Evolutionary conservation across 2,888 invertebrate genomes (phyloP), one percentile per base, ranked within the genome.

Genomic region (Drosophila quinaria): DNA sequence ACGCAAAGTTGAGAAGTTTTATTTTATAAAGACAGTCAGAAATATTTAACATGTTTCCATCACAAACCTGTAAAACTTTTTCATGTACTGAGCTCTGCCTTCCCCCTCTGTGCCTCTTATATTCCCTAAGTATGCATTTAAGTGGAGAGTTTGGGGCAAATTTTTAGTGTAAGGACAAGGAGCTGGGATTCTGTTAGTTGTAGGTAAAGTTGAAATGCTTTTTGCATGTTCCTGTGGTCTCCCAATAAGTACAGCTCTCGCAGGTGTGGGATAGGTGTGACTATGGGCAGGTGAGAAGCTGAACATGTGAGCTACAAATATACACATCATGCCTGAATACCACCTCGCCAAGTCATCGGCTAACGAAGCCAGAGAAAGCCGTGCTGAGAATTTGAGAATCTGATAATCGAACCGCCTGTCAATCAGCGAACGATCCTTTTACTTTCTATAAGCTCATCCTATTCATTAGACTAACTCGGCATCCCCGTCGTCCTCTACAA

Each of bases 141-240:
- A 33, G 13, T 46, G 10, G 19, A 37, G 31, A 33, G 52, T 47
- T 63, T 59, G 25, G 17, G 49, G 41, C 22, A 49, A 39, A 50
- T 54, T 49, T 58, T 61, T 5, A 44, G 17, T 31, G 17, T 17
- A 51, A 52, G 19, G 6, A 31, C 44, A 61, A 44, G 44, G 25
- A 42, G 15, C 60, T 60, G 50, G 13, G 22, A 33, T 25, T 37
- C 37, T 51, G 25, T 17, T 17, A n/a, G 35, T 25, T 41, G 35
- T 17, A 22, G 58, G 17, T 51, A 49, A 29, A 75, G 68, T 80
- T 74, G 60, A 86, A 83, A 83, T 83, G 83, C 70, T 78, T 86
- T 83, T 83, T 86, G 68, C 78, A 70, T 83, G 86, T 83, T 67
- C 58, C 68, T 85, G 86, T 64, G 83, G 86, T 67, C 75, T 61